Base-by-base conservation (phyloP, 2,113 vertebrate species). In the Azemiops feae region DNA sequence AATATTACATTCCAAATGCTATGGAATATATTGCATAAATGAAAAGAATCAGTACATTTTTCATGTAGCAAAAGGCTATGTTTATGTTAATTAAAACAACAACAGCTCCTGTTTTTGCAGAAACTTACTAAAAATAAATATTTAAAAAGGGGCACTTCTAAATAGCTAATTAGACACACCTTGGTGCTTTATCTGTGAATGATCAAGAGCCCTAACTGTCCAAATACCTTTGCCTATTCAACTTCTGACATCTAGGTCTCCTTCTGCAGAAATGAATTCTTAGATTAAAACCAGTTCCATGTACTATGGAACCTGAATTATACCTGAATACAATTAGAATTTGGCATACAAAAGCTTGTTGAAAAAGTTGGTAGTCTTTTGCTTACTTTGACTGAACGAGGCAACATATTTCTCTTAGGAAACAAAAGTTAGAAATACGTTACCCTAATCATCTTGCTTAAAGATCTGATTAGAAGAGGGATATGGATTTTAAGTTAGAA, bases 401-500 rank as follows among this genome's bases (percentile, higher is more conserved):
- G 50, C 86, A 92, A 69, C 86, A 87, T n/a, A 60, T 93, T 93
- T 69, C 47, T 50, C 87, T 87, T 88, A n/a, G 47, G 55, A 90
- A 22, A 91, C 30, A 1, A 0, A 0, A 45, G 1, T 89, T 88
- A 86, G 9, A 55, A 8, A 1, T 86, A 22, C 58, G 27, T 91
- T 1, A 0, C 52, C 87, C 1, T 10, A 88, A 25, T 34, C 1
- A 1, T 91, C 3, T 25, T 87, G 85, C 92, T 89, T 8, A 54
- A 2, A 91, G 69, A 16, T 52, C 87, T 87, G 14, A 89, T 85
- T 87, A 93, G 58, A 50, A 96, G 22, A 92, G 89, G 22, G 91
- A 89, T 88, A 14, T 85, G 95, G 93, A 94, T 87, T 93, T 94
- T 47, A 92, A 8, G 23, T 89, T 92, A 45, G 43, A 94, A 34